A percentile compares a stretch with the other conserved stretches of the same genome.
Conservation (phyloP, 1,140 invertebrate species). For the Paramacrobiotus metropolitanus region DNA sequence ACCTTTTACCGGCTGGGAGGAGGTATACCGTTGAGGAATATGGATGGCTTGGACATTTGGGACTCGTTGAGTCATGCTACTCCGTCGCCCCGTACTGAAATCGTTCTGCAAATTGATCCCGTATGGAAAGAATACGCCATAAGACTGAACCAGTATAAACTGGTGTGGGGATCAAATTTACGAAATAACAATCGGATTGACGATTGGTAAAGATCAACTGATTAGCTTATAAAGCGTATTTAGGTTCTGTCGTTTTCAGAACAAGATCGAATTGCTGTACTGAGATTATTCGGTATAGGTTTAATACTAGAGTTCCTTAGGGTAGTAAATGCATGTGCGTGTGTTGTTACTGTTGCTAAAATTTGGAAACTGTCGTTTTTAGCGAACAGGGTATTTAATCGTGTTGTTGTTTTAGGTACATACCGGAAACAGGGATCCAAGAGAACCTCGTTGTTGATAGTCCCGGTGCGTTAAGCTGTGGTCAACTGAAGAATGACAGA, state of each 20-base stretch:
- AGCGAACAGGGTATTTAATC: constrained; percentile 27
- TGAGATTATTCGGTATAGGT: too few relatives aligned
- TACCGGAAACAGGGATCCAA: not conserved
- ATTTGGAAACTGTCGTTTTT: too few relatives aligned
- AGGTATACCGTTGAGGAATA: not conserved
- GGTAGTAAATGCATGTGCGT: too few relatives aligned
- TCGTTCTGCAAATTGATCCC: constrained; percentile 73
- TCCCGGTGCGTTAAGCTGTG: not conserved
- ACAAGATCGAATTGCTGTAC: too few relatives aligned
- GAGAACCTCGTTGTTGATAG: not conserved
- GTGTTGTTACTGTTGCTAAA: too few relatives aligned
- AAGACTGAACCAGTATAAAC: constrained; percentile 51
- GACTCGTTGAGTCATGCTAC: constrained; percentile 33
- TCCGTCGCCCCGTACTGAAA: constrained; percentile 33
- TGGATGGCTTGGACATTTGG: constrained; percentile 62
- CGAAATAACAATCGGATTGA: too few relatives aligned
- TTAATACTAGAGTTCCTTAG: too few relatives aligned
- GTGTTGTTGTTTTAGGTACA: too few relatives aligned
- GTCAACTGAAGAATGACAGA: not conserved
- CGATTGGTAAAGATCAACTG: too few relatives aligned
- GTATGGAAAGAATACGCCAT: constrained; percentile 41
- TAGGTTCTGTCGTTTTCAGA: too few relatives aligned
- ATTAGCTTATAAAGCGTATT: too few relatives aligned
- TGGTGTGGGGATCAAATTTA: constrained; percentile 38
- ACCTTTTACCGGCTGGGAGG: constrained; percentile 21